Conservation (phyloP, 23 tunicate species). For the Pegea sp. region DNA sequence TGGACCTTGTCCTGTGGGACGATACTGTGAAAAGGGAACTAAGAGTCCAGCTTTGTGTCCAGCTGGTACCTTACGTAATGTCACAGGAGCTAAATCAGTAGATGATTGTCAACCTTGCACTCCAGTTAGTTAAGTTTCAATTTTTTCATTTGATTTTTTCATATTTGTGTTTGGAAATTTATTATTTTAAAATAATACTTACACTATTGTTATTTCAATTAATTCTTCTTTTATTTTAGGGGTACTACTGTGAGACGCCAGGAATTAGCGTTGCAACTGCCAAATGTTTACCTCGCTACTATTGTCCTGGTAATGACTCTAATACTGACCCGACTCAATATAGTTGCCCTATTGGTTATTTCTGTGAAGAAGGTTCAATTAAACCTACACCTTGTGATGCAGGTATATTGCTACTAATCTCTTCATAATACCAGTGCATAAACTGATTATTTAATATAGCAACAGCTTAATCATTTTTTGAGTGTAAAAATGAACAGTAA, state of each 20-base stretch:
- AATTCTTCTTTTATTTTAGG: constrained; percentile 29
- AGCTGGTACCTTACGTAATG: constrained; percentile 49
- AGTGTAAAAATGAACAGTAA: no score
- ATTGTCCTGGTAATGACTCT: constrained; percentile 68
- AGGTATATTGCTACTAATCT: constrained; percentile 6
- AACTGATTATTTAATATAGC: no score
- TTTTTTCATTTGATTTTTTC: no score
- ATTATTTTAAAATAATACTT: no score
- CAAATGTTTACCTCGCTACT: constrained; percentile 41
- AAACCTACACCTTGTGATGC: constrained; percentile 49
- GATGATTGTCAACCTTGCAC: constrained; percentile 58
- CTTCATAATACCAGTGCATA: background rate
- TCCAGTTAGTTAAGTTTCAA: no score
- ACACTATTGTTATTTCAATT: no score
- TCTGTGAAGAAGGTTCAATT: constrained; percentile 28
- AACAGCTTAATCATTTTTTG: no score
- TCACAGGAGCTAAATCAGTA: constrained; percentile 23
- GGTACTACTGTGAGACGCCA: constrained; percentile 46
- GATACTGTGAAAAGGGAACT: constrained; percentile 36
- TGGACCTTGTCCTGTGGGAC: constrained; percentile 83
- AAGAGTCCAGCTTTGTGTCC: constrained; percentile 30
- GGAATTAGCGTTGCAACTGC: constrained; percentile 40
- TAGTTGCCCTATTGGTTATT: constrained; percentile 51
- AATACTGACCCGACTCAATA: constrained; percentile 39
- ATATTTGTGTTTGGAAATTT: no score